A percentile compares a stretch with the other conserved stretches of the same genome.
Evolutionary conservation across 2,113 vertebrate genomes (phyloP).

Genomic region (Bufo bufo): DNA sequence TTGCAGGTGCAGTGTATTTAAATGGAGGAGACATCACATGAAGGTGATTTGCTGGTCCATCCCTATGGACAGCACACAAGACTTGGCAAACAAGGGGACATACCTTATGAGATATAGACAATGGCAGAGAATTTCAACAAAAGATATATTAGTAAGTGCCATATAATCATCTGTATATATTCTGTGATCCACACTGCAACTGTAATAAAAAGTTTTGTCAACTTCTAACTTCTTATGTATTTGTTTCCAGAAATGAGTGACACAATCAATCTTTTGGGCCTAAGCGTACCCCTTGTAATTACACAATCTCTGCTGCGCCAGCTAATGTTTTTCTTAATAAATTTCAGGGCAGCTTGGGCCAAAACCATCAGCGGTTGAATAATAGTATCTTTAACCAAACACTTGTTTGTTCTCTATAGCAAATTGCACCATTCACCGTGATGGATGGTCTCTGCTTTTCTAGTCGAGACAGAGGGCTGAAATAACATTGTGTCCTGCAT

Average conservation of each 20-base stretch:
- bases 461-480: conserved; percentile 40
- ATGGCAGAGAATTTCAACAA: no score
- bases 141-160: no score
- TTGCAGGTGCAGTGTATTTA: no score
- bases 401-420: conserved; percentile 40
- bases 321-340: conserved; percentile 31
- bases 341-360: conserved; percentile 19
- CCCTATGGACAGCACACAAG: no score
- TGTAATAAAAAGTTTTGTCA: background rate
- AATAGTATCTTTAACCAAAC: conserved; percentile 45
- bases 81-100: no score
- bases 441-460: conserved; percentile 38
- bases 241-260: conserved; percentile 6
- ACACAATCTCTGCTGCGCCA: conserved; percentile 11
- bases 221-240: background rate
- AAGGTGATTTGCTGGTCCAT: no score
- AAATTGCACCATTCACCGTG: conserved; percentile 48
- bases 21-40: no score
- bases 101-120: no score
- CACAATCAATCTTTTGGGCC: background rate
- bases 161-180: background rate
- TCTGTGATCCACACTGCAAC: background rate
- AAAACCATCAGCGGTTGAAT: conserved; percentile 46
- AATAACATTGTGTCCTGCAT: conserved; percentile 37
- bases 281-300: conserved; percentile 29